These are phyloP conservation scores for Myotis lucifugus DNA, from an alignment of 2,113 vertebrate genomes.

Conservation along the genomic window DNA sequence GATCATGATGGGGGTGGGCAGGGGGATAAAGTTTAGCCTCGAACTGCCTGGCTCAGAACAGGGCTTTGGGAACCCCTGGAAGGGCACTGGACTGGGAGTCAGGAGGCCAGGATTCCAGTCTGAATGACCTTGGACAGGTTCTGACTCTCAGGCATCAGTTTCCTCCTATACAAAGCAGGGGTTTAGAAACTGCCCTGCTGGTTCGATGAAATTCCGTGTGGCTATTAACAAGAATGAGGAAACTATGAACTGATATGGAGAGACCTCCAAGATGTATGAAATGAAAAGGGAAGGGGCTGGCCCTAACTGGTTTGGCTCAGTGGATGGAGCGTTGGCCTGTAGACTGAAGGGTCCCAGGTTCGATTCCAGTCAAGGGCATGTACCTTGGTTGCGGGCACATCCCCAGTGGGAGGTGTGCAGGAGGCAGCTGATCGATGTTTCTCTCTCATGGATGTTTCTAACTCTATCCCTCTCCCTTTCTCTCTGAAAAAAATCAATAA, in stretches of 20 bases:
- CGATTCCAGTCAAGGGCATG: too few relatives aligned
- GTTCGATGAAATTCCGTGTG: background rate
- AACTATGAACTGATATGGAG: background rate
- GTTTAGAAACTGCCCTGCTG: background rate
- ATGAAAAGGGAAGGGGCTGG: background rate
- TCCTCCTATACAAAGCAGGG: background rate
- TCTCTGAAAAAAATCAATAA: too few relatives aligned
- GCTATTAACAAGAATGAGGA: background rate
- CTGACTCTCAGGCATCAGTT: background rate
- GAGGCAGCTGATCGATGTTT: too few relatives aligned
- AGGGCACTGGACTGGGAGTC: background rate
- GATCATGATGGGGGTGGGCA: fast-evolving
- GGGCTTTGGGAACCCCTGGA: background rate
- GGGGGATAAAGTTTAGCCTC: background rate
- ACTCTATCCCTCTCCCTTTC: too few relatives aligned
- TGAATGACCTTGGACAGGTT: background rate
- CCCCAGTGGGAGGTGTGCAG: too few relatives aligned
- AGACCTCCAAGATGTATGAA: background rate
- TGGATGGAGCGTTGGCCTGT: too few relatives aligned
- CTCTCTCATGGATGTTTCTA: too few relatives aligned
- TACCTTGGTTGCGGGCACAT: too few relatives aligned
- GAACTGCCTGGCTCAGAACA: background rate
- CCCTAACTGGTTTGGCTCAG: too few relatives aligned
- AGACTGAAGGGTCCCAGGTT: too few relatives aligned
- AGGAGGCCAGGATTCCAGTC: background rate